A percentile compares a stretch with the other conserved stretches of the same genome.
These are phyloP conservation scores for Limnothrissa miodon DNA, from an alignment of 2,113 vertebrate genomes.

Conservation along the genomic window DNA sequence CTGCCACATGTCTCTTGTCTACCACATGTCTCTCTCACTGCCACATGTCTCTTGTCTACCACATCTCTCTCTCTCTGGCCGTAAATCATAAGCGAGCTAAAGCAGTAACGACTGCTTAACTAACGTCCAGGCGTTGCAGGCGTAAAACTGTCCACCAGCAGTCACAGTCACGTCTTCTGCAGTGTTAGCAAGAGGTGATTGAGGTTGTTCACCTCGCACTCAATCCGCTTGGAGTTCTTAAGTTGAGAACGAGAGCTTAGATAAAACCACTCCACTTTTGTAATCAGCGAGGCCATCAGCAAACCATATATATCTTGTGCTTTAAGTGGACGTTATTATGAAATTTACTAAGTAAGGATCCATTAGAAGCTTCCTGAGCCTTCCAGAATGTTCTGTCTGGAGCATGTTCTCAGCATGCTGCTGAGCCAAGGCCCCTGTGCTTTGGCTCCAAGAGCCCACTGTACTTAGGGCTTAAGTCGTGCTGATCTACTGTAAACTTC, in stretches of 20 bases:
- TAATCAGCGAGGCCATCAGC: background rate
- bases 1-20: no score
- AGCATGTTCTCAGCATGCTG: background rate
- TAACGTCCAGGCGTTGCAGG: background rate
- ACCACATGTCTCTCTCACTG: no score
- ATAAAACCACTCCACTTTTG: background rate
- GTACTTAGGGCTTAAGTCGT: background rate
- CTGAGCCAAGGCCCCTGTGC: background rate
- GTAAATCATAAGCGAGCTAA: background rate
- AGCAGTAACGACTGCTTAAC: background rate
- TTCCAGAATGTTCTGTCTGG: background rate
- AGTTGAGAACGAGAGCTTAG: background rate
- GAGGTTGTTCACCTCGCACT: background rate
- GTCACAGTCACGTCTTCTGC: background rate
- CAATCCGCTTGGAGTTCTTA: background rate
- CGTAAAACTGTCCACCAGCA: background rate
- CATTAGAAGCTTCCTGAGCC: background rate
- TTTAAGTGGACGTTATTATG: background rate
- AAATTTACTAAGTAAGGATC: background rate
- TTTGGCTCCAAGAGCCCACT: background rate
- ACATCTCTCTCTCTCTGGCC: background rate
- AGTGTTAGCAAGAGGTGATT: background rate
- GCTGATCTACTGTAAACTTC: constrained; percentile 18
- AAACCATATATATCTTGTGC: background rate
- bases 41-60: background rate